Evolutionary conservation across 2,113 vertebrate genomes (phyloP).

Genomic region (Petroica traversi): DNA sequence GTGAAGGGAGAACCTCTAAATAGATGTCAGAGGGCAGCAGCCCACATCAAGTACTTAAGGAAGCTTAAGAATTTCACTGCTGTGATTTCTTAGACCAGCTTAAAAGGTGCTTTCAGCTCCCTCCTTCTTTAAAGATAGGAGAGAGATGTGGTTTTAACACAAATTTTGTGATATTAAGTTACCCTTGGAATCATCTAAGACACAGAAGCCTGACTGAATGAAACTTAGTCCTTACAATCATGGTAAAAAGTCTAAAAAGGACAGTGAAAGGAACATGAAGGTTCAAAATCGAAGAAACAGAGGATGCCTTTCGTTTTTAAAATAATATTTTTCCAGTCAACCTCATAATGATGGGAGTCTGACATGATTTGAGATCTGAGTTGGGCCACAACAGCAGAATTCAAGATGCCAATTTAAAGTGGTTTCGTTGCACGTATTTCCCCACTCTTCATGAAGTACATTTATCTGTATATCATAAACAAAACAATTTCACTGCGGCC

Average conservation of each 20-base stretch:
- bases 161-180: background rate
- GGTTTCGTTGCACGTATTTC: background rate
- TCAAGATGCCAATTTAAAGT: background rate
- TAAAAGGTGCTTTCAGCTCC: background rate
- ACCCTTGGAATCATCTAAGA: background rate
- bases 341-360: background rate
- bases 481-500: background rate
- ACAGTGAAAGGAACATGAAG: background rate
- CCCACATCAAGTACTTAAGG: background rate
- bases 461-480: background rate
- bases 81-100: background rate
- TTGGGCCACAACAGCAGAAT: background rate
- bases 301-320: background rate
- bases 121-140: background rate
- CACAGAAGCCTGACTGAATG: background rate
- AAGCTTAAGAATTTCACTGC: background rate
- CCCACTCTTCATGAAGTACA: background rate
- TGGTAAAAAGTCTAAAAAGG: background rate
- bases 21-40: background rate
- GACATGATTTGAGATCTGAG: background rate
- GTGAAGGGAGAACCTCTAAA: background rate
- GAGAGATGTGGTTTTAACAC: accelerated
- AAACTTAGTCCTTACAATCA: background rate
- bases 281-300: background rate
- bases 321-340: background rate